These are phyloP conservation scores for Empidonax alnorum DNA, from an alignment of 2,113 vertebrate species.

Conservation along the genomic window DNA sequence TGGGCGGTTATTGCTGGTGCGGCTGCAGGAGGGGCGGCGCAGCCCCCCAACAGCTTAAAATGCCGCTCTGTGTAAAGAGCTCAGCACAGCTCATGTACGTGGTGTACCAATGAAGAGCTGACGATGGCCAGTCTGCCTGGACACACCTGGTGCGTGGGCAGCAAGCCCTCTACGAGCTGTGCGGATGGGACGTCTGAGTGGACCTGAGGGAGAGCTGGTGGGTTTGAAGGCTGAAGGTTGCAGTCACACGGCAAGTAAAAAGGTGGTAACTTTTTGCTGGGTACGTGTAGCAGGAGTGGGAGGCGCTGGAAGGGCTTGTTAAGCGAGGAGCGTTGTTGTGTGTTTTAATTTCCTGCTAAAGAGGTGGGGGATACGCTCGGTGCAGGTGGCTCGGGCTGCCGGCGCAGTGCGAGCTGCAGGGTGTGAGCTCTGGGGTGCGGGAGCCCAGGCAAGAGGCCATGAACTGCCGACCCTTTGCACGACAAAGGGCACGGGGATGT, in stretches of 20 bases:
- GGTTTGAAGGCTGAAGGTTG: neutral
- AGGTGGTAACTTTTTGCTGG: neutral
- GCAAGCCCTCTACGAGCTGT: rapidly evolving
- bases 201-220: rapidly evolving
- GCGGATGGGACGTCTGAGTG: rapidly evolving
- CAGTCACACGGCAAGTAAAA: too few relatives aligned
- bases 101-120: rapidly evolving
- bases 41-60: rapidly evolving
- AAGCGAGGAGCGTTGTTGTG: neutral
- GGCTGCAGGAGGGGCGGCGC: rapidly evolving
- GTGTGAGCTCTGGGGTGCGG: too few relatives aligned
- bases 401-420: neutral
- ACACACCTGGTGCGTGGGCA: rapidly evolving
- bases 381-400: too few relatives aligned
- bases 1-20: neutral
- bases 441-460: neutral
- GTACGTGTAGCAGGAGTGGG: rapidly evolving
- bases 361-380: too few relatives aligned
- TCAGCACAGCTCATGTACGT: rapidly evolving
- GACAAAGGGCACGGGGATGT: rapidly evolving
- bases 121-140: rapidly evolving
- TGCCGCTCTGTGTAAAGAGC: rapidly evolving
- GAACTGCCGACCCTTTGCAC: neutral
- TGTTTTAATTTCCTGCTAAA: neutral
- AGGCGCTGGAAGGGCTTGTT: rapidly evolving